These are phyloP conservation scores for Anastatus disparis DNA, from an alignment of 1,140 invertebrate species.

Conservation along the genomic window DNA sequence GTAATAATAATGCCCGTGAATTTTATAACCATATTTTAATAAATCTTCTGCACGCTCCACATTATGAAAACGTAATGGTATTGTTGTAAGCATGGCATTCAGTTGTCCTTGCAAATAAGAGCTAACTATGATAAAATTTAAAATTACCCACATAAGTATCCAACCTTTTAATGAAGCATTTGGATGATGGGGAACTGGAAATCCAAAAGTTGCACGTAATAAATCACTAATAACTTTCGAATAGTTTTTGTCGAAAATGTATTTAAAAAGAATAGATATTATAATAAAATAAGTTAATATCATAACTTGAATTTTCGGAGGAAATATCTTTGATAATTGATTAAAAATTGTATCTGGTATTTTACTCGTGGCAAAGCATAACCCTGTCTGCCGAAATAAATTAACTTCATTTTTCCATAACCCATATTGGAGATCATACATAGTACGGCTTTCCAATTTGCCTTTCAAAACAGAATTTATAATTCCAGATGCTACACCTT, in stretches of 20 bases:
- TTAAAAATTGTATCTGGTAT: neutral
- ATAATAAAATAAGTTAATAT: too few species aligned
- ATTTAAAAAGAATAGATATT: too few species aligned
- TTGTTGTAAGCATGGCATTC: too few species aligned
- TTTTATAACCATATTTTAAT: too few species aligned
- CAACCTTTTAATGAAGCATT: too few species aligned
- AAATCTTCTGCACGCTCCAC: too few species aligned
- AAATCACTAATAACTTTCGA: too few species aligned
- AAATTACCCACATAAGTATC: neutral
- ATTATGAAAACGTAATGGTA: too few species aligned
- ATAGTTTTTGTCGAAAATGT: too few species aligned
- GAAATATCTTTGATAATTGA: neutral
- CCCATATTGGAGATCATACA: neutral
- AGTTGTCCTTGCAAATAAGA: neutral
- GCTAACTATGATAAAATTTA: neutral
- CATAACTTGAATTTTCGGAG: neutral
- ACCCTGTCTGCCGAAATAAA: neutral
- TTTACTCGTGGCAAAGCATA: neutral
- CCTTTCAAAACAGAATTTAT: neutral
- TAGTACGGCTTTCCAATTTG: neutral
- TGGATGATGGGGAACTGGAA: neutral
- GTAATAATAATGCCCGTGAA: too few species aligned
- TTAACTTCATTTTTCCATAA: constrained; percentile 5
- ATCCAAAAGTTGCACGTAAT: too few species aligned
- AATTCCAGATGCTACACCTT: too few species aligned